Evolutionary conservation across 2,113 vertebrate genomes (phyloP).

Genomic region (Spermophilus dauricus): DNA sequence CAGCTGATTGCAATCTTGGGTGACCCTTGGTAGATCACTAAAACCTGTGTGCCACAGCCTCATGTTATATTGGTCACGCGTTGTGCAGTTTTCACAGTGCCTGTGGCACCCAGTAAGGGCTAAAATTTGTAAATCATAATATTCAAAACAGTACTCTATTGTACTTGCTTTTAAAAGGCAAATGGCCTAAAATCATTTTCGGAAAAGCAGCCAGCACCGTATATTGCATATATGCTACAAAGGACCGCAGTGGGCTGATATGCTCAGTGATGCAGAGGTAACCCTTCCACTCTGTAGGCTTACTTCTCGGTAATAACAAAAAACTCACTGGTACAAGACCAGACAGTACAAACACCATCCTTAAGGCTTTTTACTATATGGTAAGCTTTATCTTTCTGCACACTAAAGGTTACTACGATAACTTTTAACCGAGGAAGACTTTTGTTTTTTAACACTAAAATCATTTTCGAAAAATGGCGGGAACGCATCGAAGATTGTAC

Average conservation of each 20-base stretch:
- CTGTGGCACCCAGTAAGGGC: neutral
- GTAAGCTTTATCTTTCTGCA: neutral
- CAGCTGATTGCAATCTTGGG: neutral
- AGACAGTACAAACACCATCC: neutral
- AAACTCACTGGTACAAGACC: neutral
- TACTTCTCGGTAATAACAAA: neutral
- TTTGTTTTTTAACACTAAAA: neutral
- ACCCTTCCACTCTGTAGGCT: neutral
- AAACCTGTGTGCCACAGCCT: neutral
- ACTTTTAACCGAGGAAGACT: neutral
- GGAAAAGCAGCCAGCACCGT: neutral
- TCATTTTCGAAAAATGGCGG: constrained; percentile 34
- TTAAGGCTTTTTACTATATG: rapidly evolving
- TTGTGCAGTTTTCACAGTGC: neutral
- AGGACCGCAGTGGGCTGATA: neutral
- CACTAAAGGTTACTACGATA: neutral
- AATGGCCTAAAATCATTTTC: neutral
- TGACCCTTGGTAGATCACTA: neutral
- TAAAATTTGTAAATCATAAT: neutral
- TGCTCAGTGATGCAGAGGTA: neutral
- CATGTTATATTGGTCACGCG: neutral
- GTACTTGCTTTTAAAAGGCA: neutral
- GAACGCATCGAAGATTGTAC: neutral
- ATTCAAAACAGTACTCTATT: neutral
- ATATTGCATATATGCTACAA: neutral